These are phyloP conservation scores for Drosophila emarginata DNA, from an alignment of 2,888 invertebrate species.

Conservation along the genomic window DNA sequence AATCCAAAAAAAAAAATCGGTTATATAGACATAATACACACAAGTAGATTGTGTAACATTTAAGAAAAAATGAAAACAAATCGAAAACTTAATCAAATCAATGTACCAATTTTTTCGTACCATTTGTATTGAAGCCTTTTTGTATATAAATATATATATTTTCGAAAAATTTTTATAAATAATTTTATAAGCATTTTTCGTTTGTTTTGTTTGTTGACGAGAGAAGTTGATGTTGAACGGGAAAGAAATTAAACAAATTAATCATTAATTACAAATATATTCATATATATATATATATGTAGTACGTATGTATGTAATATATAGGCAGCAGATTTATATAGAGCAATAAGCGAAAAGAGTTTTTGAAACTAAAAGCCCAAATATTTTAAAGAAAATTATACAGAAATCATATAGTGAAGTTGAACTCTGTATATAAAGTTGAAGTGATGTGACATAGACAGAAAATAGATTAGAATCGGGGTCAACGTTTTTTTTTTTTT, in stretches of 20 bases:
- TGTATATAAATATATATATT: conserved; percentile 33
- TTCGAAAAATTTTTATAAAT: conserved; percentile 45
- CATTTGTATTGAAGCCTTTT: conserved; percentile 82
- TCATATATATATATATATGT: conserved; percentile 49
- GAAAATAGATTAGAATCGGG: conserved; percentile 8
- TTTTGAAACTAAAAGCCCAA: conserved; percentile 40
- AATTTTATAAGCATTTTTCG: conserved; percentile 29
- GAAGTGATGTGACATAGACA: conserved; percentile 23
- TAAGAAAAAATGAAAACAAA: conserved; percentile 47
- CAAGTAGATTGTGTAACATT: conserved; percentile 58
- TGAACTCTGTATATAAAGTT: conserved; percentile 23
- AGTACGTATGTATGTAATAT: conserved; percentile 24
- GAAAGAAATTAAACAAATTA: conserved; percentile 72
- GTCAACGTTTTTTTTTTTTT: conserved; percentile 1
- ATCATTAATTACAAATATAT: conserved; percentile 70
- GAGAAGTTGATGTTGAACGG: conserved; percentile 67
- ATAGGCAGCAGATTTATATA: conserved; percentile 31
- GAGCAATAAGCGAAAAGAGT: conserved; percentile 36
- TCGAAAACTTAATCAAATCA: conserved; percentile 50
- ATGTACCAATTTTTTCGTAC: conserved; percentile 81
- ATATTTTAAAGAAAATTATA: conserved; percentile 26
- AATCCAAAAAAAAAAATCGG: conserved; percentile 11
- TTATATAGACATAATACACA: conserved; percentile 27
- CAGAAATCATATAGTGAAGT: conserved; percentile 27
- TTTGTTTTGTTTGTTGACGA: conserved; percentile 54